Evolutionary conservation across 1,140 invertebrate genomes (phyloP), one percentile per base, ranked within the genome.

Genomic region (Drosophila murphyi): DNA sequence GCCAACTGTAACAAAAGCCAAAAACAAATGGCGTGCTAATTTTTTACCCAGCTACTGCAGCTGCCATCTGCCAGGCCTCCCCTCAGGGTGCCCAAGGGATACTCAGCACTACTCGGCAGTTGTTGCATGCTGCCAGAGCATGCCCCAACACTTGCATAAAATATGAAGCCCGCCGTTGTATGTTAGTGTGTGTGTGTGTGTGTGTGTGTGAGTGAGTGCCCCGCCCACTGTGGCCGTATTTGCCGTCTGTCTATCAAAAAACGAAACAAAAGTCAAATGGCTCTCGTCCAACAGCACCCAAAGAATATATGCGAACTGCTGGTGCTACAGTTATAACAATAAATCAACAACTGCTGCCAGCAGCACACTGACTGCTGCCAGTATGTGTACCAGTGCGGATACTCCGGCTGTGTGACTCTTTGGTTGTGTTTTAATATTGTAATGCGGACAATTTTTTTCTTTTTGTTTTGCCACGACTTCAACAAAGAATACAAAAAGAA

Each of bases 211-310:
- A 45, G 64, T 71, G 71, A 75, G 69, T 64, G 61, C 55, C 80
- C 75, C 43, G 62, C 76, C 79, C 57, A 28, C 51, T 68, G 10
- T 61, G 72, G 64, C 50, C 64, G 78, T 74, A 63, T 82, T 87
- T 87, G 83, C 83, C 70, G 76, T 72, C 80, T 89, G 83, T 89
- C 83, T 78, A 88, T 88, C 85, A 89, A 89, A 83, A 83, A 88
- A 71, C 68, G 78, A 82, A 88, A 88, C 83, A 88, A 89, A 89
- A 89, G 80, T 89, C 78, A 72, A 83, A 72, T 71, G 73, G 68
- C 39, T 43, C 48, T 54, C 79, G 76, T 64, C 61, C 59, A 59
- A 45, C 52, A 48, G 45, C 65, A 60, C 65, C 80, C 57, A 50
- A 87, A 88, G 79, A 70, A 75, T 67, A 70, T 61, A 39, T 20